Evolutionary conservation across 1,140 invertebrate species (phyloP), one percentile per base, ranked within the genome.

Genomic region (Macrobrachium rosenbergii): DNA sequence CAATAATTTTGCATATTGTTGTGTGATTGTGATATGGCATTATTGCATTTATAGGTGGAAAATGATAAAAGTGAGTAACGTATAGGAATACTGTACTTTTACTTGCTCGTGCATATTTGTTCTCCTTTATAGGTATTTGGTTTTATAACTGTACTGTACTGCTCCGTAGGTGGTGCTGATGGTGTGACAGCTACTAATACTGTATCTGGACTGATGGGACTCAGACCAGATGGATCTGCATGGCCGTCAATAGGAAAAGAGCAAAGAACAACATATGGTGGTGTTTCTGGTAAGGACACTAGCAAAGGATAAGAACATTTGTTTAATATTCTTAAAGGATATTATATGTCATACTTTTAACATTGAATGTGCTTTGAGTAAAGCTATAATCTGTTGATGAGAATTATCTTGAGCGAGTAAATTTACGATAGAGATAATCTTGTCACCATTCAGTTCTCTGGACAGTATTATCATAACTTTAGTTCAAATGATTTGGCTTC

Each of bases 111-210:
- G 28, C 28, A 3, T 75, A 43, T 52, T 52, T 52, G 52, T 52
- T 52, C 52, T 52, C 12, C 12, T 37, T 37, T 37, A 37, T 37
- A 37, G 3, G 3, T 37, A 37, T 37, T 37, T 37, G 28, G 1
- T 52, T 52, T 8, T 52, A 52, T 52, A 52, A 52, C 12, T 52
- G 8, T 52, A 52, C 52, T 82, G 19, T 5, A 69, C 82, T 87
- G 6, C 83, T n/a, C n/a, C n/a, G n/a, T n/a, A 96, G 97, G 98
- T 79, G 95, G 95, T 62, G 98, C 98, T 17, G 94, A 96, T 91
- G 99, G 99, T 21, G 98, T 99, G 0, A 98, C 98, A 0, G 98
- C 98, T 0, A 99, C 99, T 63, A 99, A 99, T 92, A 99, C 99
- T 0, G 96, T 99, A 0, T 97, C 93, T 75, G 97, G 97, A 2